A percentile compares a stretch with the other conserved stretches of the same genome.
phyloP scores from a whole-genome alignment of 2,888 invertebrate genomes.

The Psylliodes chrysocephalus region DNA sequence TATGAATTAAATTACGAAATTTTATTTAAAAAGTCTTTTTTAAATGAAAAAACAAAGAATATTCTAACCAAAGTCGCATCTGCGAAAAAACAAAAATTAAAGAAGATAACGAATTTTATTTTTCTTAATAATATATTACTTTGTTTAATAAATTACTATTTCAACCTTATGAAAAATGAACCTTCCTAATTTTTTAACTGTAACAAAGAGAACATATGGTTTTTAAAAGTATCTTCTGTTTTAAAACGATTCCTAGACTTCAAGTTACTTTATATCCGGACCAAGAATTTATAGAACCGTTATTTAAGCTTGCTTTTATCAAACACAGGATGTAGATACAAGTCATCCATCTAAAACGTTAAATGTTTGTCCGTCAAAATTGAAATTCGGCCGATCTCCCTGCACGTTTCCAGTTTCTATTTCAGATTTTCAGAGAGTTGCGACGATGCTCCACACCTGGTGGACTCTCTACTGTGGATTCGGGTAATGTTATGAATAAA shows the following conservation, averaged over 20 bases:
- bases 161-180: no score
- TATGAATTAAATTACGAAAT: no score
- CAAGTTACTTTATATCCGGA: background rate
- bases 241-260: background rate
- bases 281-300: background rate
- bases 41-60: no score
- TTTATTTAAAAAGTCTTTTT: no score
- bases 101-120: no score
- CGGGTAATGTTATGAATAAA: conserved; percentile 33
- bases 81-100: no score
- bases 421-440: conserved; percentile 15
- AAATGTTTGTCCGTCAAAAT: conserved; percentile 27
- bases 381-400: background rate
- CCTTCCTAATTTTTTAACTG: no score
- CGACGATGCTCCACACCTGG: conserved; percentile 8
- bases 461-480: conserved; percentile 8
- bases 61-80: no score
- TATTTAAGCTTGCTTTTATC: background rate
- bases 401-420: background rate
- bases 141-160: no score
- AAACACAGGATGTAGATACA: conserved; percentile 17
- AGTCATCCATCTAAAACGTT: conserved; percentile 19
- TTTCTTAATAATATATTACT: no score
- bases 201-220: no score
- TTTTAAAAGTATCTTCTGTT: no score